These are phyloP conservation scores for Scaptomyza reducta DNA, from an alignment of 2,888 invertebrate species.

Conservation along the genomic window DNA sequence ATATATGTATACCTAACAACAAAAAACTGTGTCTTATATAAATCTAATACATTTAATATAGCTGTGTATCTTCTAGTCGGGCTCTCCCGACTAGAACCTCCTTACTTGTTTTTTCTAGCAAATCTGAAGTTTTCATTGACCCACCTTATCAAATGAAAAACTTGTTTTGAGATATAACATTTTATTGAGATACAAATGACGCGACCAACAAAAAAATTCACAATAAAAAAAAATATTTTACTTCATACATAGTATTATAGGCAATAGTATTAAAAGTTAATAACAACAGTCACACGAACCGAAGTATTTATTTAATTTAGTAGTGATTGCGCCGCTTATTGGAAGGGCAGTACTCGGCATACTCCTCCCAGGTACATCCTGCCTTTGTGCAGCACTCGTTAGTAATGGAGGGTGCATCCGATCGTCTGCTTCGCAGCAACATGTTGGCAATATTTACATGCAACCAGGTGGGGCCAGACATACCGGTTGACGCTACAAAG, in stretches of 20 bases:
- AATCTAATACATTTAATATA: slow-evolving; percentile 66
- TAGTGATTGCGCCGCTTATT: slow-evolving; percentile 85
- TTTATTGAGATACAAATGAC: slow-evolving; percentile 42
- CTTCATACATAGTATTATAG: slow-evolving; percentile 1
- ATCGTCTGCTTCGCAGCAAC: slow-evolving; percentile 78
- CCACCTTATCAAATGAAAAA: neutral
- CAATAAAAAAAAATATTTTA: slow-evolving; percentile 15
- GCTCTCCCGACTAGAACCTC: too few relatives aligned
- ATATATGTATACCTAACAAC: too few relatives aligned
- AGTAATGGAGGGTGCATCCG: slow-evolving; percentile 84
- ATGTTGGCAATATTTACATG: slow-evolving; percentile 80
- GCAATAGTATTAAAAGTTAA: slow-evolving; percentile 10
- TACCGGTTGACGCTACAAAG: slow-evolving; percentile 3
- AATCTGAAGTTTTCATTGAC: too few relatives aligned
- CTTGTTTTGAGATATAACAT: slow-evolving; percentile 19
- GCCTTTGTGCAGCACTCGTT: slow-evolving; percentile 86
- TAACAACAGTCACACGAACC: slow-evolving; percentile 5
- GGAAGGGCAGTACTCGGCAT: slow-evolving; percentile 87
- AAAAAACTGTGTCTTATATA: too few relatives aligned
- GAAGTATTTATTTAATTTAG: slow-evolving; percentile 17
- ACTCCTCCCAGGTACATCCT: slow-evolving; percentile 88
- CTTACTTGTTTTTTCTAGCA: too few relatives aligned
- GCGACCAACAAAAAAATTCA: slow-evolving; percentile 28
- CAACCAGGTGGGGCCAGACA: slow-evolving; percentile 82
- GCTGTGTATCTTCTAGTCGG: too few relatives aligned